Conservation (phyloP, 1,140 invertebrate genomes). For the Colletes latitarsis region DNA sequence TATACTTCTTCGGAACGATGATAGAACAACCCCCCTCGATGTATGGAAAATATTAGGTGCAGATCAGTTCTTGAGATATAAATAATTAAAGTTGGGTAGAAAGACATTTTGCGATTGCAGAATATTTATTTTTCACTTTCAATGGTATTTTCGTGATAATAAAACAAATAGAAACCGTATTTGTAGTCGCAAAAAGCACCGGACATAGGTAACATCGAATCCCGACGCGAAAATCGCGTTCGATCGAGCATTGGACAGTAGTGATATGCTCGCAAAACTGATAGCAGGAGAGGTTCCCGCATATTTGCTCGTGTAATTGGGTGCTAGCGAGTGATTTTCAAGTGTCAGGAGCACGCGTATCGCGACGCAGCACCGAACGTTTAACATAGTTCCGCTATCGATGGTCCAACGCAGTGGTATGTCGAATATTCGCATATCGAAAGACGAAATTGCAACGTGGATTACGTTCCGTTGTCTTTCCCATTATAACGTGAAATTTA, state of each 20-base stretch:
- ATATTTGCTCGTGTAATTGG: conserved; percentile 19
- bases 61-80: too few relatives aligned
- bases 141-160: too few relatives aligned
- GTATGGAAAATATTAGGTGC: too few relatives aligned
- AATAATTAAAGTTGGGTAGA: too few relatives aligned
- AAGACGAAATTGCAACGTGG: not conserved
- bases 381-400: not conserved
- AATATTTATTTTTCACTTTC: too few relatives aligned
- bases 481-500: not conserved
- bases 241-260: not conserved
- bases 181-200: not conserved
- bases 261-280: conserved; percentile 5
- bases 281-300: conserved; percentile 6
- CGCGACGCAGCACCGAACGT: not conserved
- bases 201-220: not conserved
- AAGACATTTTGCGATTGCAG: too few relatives aligned
- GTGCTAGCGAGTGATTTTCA: conserved; percentile 17
- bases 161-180: not conserved
- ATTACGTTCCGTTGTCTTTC: not conserved
- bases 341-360: conserved; percentile 15
- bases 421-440: not conserved
- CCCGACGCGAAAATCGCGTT: not conserved
- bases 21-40: too few relatives aligned
- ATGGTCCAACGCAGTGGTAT: not conserved
- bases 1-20: too few relatives aligned